Evolutionary conservation across 1,140 invertebrate genomes (phyloP).

Genomic region (Drosophila orena): DNA sequence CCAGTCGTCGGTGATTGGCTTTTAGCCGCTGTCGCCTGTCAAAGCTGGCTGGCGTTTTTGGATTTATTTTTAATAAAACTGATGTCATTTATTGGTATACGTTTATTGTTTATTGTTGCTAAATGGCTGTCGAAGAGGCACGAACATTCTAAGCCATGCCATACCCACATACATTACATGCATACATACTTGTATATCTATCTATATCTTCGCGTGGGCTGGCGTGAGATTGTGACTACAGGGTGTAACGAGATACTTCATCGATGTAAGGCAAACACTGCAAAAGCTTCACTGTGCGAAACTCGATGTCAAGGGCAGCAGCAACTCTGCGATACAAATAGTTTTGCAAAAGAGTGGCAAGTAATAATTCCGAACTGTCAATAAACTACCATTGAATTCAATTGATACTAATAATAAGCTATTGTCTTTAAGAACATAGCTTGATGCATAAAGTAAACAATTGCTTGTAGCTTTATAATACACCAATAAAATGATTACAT

Average conservation of each 20-base stretch:
- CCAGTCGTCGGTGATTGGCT: slow-evolving; percentile 59
- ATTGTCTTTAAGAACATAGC: slow-evolving; percentile 10
- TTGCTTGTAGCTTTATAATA: background rate
- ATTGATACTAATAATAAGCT: background rate
- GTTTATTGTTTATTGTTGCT: slow-evolving; percentile 68
- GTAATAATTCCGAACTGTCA: slow-evolving; percentile 15
- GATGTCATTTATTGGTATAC: slow-evolving; percentile 70
- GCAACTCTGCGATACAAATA: slow-evolving; percentile 12
- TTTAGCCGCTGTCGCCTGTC: slow-evolving; percentile 48
- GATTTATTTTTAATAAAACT: slow-evolving; percentile 66
- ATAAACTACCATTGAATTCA: slow-evolving; percentile 1
- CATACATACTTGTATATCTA: background rate
- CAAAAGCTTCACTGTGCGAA: background rate
- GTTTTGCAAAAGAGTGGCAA: background rate
- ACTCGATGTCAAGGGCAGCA: slow-evolving; percentile 29
- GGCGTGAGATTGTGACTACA: slow-evolving; percentile 40
- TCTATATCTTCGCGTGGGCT: background rate
- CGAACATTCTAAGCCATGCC: background rate
- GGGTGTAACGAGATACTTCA: slow-evolving; percentile 27
- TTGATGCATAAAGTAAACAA: background rate
- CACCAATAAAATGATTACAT: background rate
- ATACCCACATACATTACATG: background rate
- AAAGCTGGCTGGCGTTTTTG: slow-evolving; percentile 41
- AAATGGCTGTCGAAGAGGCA: slow-evolving; percentile 47
- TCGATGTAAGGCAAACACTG: slow-evolving; percentile 23